phyloP scores from a whole-genome alignment of 2,888 invertebrate species.

The Heliconius sara region DNA sequence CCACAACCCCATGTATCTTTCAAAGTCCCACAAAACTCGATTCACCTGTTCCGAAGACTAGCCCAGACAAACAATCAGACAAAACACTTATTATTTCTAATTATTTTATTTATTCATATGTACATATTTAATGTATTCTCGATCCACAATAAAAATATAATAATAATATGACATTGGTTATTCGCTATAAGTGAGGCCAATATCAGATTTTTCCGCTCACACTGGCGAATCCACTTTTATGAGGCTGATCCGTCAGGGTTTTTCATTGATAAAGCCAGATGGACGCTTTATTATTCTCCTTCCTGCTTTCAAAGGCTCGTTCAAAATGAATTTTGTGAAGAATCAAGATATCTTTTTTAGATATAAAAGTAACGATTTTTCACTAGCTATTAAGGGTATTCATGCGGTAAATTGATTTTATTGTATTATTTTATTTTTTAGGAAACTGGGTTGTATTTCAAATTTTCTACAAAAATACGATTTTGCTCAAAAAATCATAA shows the following conservation, averaged over 20 bases:
- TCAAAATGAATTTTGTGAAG: conserved; percentile 37
- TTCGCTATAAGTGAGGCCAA: background rate
- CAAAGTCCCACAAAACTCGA: too few relatives aligned
- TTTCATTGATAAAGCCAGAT: conserved; percentile 47
- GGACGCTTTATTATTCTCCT: conserved; percentile 43
- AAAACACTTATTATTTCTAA: too few relatives aligned
- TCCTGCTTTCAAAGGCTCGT: conserved; percentile 35
- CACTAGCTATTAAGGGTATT: conserved; percentile 16
- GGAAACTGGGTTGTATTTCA: too few relatives aligned
- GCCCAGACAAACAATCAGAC: too few relatives aligned
- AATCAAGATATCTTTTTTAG: conserved; percentile 34
- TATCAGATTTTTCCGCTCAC: conserved; percentile 5
- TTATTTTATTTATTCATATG: too few relatives aligned
- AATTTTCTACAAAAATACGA: too few relatives aligned
- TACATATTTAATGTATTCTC: background rate
- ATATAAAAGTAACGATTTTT: conserved; percentile 27
- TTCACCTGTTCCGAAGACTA: too few relatives aligned
- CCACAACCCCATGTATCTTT: too few relatives aligned
- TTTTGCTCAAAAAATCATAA: too few relatives aligned
- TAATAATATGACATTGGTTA: background rate
- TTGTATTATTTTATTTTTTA: background rate
- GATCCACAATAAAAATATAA: background rate
- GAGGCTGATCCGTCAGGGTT: conserved; percentile 34
- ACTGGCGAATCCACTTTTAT: conserved; percentile 7
- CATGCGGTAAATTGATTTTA: conserved; percentile 26